A percentile compares a stretch with the other conserved stretches of the same genome.
Conservation (phyloP, 2,797 vertebrate genomes). For the Pangasius djambal region DNA sequence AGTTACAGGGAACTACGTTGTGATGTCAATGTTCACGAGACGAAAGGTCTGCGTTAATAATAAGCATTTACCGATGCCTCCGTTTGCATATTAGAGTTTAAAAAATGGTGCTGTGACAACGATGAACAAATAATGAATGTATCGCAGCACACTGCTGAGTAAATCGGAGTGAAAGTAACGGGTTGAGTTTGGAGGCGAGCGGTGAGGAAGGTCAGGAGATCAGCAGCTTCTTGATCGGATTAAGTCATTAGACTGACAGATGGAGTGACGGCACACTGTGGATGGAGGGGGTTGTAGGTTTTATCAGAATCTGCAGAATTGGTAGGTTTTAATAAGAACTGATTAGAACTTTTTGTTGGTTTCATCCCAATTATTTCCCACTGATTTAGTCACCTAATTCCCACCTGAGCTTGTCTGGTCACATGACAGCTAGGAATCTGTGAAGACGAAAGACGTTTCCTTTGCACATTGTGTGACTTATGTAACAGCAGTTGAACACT, state of each 20-base stretch:
- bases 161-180: conserved; percentile 38
- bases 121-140: neutral
- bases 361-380: neutral
- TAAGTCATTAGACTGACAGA: conserved; percentile 55
- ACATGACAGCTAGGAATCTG: neutral
- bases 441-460: neutral
- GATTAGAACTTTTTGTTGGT: neutral
- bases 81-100: neutral
- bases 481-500: neutral
- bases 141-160: neutral
- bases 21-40: neutral
- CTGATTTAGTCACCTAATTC: neutral
- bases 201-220: conserved; percentile 41
- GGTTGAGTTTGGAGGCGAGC: neutral
- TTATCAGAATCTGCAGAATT: neutral
- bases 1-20: neutral
- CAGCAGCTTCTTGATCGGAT: conserved; percentile 51
- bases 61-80: neutral
- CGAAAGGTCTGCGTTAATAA: neutral
- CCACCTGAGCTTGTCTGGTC: neutral
- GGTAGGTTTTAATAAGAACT: neutral
- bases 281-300: neutral
- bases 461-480: neutral
- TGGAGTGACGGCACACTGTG: conserved; percentile 30
- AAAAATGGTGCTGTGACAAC: neutral